phyloP scores from a whole-genome alignment of 2,797 vertebrate species.

The Cossypha niveicapilla region DNA sequence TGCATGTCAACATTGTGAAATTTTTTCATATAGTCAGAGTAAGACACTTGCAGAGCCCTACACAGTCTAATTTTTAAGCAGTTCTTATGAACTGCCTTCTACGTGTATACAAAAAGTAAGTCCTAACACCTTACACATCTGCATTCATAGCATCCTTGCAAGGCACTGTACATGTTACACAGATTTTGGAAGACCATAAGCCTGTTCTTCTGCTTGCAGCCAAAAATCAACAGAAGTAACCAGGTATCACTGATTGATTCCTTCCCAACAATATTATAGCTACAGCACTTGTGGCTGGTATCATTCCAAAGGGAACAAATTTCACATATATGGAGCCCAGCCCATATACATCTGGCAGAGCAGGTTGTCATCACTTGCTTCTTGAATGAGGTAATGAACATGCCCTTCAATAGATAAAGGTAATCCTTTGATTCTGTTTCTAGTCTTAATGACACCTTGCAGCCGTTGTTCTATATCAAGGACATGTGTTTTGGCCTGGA shows the following conservation, averaged over 20 bases:
- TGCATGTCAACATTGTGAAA: not conserved
- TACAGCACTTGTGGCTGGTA: not conserved
- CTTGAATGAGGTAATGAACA: slow-evolving; percentile 97
- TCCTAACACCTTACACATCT: not conserved
- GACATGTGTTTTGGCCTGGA: slow-evolving; percentile 95
- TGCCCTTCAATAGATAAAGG: slow-evolving; percentile 97
- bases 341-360: slow-evolving; percentile 98
- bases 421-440: slow-evolving; percentile 93
- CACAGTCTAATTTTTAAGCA: not conserved
- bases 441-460: slow-evolving; percentile 94
- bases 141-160: not conserved
- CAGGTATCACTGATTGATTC: not conserved
- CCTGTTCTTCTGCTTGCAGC: not conserved
- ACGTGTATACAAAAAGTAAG: not conserved
- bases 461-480: slow-evolving; percentile 95
- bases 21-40: not conserved
- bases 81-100: not conserved
- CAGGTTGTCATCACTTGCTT: slow-evolving; percentile 91
- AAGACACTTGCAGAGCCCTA: not conserved
- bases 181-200: not conserved
- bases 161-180: not conserved
- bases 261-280: not conserved
- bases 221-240: slow-evolving; percentile 7
- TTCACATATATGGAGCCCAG: slow-evolving; percentile 95
- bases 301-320: not conserved